Conservation (phyloP, 2,888 invertebrate species). For the Steinernema carpocapsae region DNA sequence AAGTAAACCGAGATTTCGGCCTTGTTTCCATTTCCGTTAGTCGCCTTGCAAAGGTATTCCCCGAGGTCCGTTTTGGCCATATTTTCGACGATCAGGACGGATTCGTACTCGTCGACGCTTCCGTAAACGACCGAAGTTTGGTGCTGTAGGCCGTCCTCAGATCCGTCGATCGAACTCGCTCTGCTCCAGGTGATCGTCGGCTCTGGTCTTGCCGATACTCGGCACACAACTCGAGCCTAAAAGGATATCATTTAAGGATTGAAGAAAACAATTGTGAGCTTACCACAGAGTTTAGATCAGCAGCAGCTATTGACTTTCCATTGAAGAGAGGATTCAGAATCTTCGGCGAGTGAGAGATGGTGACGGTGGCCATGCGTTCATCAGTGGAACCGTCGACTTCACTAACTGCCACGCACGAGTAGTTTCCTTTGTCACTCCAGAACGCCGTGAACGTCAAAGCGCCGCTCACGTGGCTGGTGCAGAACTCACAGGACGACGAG, state of each 20-base stretch:
- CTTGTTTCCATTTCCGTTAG: constrained; percentile 75
- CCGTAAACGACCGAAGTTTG: constrained; percentile 46
- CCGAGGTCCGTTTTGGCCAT: constrained; percentile 82
- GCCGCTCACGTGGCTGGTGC: constrained; percentile 51
- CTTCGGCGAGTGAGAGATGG: constrained; percentile 62
- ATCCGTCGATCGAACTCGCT: constrained; percentile 42
- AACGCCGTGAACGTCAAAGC: constrained; percentile 74
- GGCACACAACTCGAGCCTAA: constrained; percentile 49
- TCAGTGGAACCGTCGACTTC: constrained; percentile 73
- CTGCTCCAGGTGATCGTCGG: constrained; percentile 63
- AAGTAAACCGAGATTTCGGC: constrained; percentile 55
- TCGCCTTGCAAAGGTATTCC: constrained; percentile 81
- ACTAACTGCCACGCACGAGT: constrained; percentile 88
- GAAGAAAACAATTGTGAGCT: constrained; percentile 13
- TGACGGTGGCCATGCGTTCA: constrained; percentile 39
- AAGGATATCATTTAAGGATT: neutral
- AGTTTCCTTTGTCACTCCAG: constrained; percentile 88
- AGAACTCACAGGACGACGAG: constrained; percentile 49
- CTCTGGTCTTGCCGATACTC: constrained; percentile 63
- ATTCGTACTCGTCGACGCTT: constrained; percentile 59
- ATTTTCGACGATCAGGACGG: constrained; percentile 77
- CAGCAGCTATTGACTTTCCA: constrained; percentile 40
- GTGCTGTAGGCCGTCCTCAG: constrained; percentile 46
- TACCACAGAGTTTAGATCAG: too few species aligned
- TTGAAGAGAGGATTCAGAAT: constrained; percentile 59